phyloP scores from a whole-genome alignment of 2,797 vertebrate genomes.

The Eulemur mongoz region DNA sequence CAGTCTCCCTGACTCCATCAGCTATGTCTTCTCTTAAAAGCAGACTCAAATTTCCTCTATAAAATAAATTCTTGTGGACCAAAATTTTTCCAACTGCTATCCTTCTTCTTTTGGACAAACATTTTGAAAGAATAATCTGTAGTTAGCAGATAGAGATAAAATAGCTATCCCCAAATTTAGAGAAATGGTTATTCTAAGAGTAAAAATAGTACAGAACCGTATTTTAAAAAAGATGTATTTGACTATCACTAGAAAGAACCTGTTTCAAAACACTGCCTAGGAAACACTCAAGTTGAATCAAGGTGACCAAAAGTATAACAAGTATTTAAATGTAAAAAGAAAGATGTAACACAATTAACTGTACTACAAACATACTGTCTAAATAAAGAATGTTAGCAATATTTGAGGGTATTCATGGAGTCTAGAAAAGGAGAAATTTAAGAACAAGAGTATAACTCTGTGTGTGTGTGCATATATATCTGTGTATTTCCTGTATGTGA shows the following conservation, averaged over 20 bases:
- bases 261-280: constrained; percentile 2
- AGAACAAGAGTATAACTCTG: not conserved
- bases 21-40: not conserved
- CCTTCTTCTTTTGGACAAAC: not conserved
- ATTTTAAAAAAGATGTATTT: not conserved
- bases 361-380: not conserved
- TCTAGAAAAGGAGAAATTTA: constrained; percentile 2
- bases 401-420: not conserved
- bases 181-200: constrained; percentile 29
- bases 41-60: not conserved
- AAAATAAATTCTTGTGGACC: constrained; percentile 6
- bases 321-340: not conserved
- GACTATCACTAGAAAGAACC: constrained; percentile 4
- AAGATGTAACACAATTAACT: not conserved
- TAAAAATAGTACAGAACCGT: not conserved
- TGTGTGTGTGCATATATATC: not conserved
- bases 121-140: constrained; percentile 34
- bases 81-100: constrained; percentile 24
- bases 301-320: not conserved
- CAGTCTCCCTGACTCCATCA: not conserved
- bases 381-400: constrained; percentile 17
- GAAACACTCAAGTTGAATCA: constrained; percentile 2
- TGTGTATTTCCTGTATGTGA: not conserved
- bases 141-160: not conserved
- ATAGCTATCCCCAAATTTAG: constrained; percentile 30